Percentiles rank a stretch among this genome's conserved stretches.
These are phyloP conservation scores for Turritopsis dohrnii DNA, from an alignment of 30 jellyfish, hydroid and myxozoan genomes.

Conservation along the genomic window DNA sequence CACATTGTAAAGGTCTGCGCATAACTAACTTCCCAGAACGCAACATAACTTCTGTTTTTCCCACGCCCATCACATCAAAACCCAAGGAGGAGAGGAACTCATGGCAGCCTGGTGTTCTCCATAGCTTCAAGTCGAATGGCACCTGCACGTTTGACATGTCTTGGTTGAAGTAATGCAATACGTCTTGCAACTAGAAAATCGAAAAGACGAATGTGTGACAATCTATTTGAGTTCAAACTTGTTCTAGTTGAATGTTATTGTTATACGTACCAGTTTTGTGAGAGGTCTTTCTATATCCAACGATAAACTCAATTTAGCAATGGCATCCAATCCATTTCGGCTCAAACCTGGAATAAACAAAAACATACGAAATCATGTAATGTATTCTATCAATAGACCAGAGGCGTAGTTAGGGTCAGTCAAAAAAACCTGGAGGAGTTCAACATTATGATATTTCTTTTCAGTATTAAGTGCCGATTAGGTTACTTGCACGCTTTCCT, in stretches of 20 bases:
- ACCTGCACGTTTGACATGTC: constrained; percentile 91
- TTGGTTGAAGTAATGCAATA: constrained; percentile 59
- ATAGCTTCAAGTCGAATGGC: constrained; percentile 53
- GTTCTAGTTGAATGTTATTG: background rate
- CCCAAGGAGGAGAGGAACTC: constrained; percentile 94
- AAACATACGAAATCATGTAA: background rate
- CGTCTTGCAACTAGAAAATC: constrained; percentile 79
- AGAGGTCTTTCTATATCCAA: constrained; percentile 63
- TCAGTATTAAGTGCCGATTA: no score
- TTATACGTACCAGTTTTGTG: constrained; percentile 52
- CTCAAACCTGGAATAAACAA: constrained; percentile 53
- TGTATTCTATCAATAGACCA: no score
- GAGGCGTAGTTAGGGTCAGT: no score
- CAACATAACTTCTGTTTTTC: constrained; percentile 80
- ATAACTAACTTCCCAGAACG: constrained; percentile 80
- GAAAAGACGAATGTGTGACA: background rate
- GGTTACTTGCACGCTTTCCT: no score
- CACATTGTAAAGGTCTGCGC: constrained; percentile 95
- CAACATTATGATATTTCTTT: no score
- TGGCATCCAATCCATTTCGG: constrained; percentile 85
- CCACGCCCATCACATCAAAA: constrained; percentile 93
- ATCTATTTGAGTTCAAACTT: no score
- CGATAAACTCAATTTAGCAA: constrained; percentile 77
- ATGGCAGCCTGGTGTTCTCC: constrained; percentile 99
- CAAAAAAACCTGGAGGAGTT: no score